A percentile compares a stretch with the other conserved stretches of the same genome.
These are phyloP conservation scores for Odocoileus hemionus DNA, from an alignment of 2,113 vertebrate genomes.

Conservation along the genomic window DNA sequence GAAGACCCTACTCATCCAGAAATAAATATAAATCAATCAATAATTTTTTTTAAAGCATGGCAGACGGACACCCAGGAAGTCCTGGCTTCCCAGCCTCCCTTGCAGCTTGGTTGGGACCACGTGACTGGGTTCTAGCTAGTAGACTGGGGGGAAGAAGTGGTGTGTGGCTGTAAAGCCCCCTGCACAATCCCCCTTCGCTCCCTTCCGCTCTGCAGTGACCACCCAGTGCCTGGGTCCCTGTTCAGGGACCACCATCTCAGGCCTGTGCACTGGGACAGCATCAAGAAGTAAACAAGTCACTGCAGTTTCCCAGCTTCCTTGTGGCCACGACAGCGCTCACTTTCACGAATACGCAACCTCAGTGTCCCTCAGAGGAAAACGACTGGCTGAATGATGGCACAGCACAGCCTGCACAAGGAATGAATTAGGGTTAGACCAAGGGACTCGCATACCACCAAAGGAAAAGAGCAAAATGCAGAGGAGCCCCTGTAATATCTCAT, in stretches of 20 bases:
- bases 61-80: background rate
- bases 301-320: background rate
- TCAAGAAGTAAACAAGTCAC: background rate
- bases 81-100: background rate
- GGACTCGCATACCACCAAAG: no score
- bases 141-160: background rate
- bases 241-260: background rate
- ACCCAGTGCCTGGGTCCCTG: fast-evolving
- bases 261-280: background rate
- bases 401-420: background rate
- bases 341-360: background rate
- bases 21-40: background rate
- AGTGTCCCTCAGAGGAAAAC: background rate
- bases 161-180: background rate
- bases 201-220: background rate
- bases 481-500: fast-evolving
- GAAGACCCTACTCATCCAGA: background rate
- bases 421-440: background rate
- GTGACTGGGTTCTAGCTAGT: background rate
- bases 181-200: fast-evolving
- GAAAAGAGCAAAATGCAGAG: background rate
- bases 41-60: background rate
- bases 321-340: background rate
- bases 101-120: background rate
- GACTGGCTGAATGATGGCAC: background rate